Base-by-base conservation (phyloP, 2,113 vertebrate species). In the Eonycteris spelaea region DNA sequence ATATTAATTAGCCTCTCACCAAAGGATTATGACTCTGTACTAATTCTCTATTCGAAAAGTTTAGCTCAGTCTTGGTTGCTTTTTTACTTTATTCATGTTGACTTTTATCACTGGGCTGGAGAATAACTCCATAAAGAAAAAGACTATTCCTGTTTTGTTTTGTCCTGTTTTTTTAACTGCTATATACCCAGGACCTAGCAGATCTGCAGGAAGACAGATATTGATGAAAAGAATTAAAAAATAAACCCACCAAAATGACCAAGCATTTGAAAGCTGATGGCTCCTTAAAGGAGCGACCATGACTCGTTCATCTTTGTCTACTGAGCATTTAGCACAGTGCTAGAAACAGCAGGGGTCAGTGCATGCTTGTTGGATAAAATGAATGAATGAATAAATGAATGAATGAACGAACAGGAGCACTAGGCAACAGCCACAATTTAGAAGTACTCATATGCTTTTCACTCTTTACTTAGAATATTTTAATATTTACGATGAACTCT, bases 191-290 rank as follows among this genome's bases (percentile, higher is more conserved):
- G 38, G 30, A 80, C 51, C 57, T 80, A 82, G 61, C 3, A 86
- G 26, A 73, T 86, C 79, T 82, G 45, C 59, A 90, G 35, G 59
- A 67, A 84, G 63, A 75, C 14, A 84, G 51, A 80, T 73, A 14
- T 3, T 95, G 55, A 71, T 86, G 61, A 91, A 82, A 94, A 94
- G 18, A 87, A 92, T 40, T 30, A 61, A 93, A 87, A 87, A 94
- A 84, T 14, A 57, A 53, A 78, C 45, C 21, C 73, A 68, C 40
- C 38, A 30, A 87, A 80, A 67, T 73, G 53, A 88, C 28, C 43
- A 73, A 61, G 40, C 45, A 48, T 38, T 26, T 86, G 59, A 59
- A 61, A 73, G 45, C 21, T 57, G 40, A 33, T n/a, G 73, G 21
- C 53, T 53, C 21, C 33, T 30, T 33, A 57, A 71, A 21, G 1